Evolutionary conservation across 2,113 vertebrate species (phyloP).

Genomic region (Gymnogyps californianus): DNA sequence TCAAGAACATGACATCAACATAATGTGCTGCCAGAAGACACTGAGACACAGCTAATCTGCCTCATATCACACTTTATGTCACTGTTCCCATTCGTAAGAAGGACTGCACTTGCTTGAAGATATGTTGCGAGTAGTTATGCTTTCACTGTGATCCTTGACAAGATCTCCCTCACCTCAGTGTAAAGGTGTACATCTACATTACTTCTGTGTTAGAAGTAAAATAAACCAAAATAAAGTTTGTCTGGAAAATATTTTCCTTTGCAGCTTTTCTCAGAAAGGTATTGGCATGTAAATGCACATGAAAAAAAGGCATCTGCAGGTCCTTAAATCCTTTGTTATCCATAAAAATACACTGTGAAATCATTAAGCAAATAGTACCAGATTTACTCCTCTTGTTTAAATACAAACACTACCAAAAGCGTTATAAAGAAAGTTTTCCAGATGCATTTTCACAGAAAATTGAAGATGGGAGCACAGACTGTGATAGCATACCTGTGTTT

Average conservation of each 20-base stretch:
- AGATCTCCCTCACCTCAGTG: not conserved
- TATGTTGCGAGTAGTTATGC: not conserved
- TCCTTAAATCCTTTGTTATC: not conserved
- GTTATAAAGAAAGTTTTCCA: not conserved
- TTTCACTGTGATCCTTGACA: not conserved
- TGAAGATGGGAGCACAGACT: not conserved
- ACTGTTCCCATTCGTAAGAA: constrained; percentile 21
- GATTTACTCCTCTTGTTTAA: not conserved
- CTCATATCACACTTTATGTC: constrained; percentile 44
- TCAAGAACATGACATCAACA: constrained; percentile 64
- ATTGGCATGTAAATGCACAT: not conserved
- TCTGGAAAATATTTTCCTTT: not conserved
- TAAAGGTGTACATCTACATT: not conserved
- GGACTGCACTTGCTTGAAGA: not conserved
- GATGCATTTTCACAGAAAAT: not conserved
- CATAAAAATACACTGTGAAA: not conserved
- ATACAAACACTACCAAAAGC: not conserved
- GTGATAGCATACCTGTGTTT: not conserved
- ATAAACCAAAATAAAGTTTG: not conserved
- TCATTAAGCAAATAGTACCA: not conserved
- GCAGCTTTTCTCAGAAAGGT: not conserved
- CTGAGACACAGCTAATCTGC: not conserved
- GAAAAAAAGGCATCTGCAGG: not conserved
- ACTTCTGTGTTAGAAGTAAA: not conserved
- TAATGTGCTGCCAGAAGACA: constrained; percentile 52